These are phyloP conservation scores for Spinus olivaceus DNA, from an alignment of 2,797 vertebrate species.

Conservation along the genomic window DNA sequence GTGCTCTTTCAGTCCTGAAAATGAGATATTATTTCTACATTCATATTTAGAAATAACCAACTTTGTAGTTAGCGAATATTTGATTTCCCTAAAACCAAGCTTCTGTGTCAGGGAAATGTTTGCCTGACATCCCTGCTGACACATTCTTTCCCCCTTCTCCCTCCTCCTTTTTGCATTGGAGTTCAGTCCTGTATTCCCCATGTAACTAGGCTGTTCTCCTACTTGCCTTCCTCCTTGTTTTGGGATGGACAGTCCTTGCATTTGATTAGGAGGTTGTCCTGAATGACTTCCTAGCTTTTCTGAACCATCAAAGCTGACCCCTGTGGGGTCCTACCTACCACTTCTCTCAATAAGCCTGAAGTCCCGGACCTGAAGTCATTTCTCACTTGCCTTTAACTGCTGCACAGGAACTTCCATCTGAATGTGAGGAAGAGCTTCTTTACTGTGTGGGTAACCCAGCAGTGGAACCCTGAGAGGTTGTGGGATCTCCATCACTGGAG, in stretches of 20 bases:
- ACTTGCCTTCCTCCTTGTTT: not conserved
- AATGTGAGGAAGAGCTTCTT: not conserved
- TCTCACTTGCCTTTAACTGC: not conserved
- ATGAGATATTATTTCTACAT: not conserved
- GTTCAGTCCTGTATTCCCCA: not conserved
- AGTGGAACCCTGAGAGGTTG: not conserved
- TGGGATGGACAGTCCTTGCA: not conserved
- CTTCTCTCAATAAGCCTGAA: not conserved
- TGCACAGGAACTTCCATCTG: not conserved
- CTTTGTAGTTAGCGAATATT: not conserved
- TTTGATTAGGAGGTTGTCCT: not conserved
- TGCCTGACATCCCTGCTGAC: not conserved
- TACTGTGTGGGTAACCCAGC: accelerated
- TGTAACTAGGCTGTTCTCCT: not conserved
- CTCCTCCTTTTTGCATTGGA: not conserved
- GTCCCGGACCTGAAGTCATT: not conserved
- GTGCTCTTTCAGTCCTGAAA: not conserved
- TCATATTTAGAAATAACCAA: not conserved
- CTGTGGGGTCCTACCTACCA: not conserved
- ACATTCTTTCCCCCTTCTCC: accelerated
- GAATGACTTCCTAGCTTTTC: not conserved
- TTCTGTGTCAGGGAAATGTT: not conserved
- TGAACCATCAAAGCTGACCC: not conserved
- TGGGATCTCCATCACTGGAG: not conserved
- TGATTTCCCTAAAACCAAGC: not conserved